These are phyloP conservation scores for Trichomycterus rosablanca DNA, from an alignment of 2,113 vertebrate genomes.

Conservation along the genomic window DNA sequence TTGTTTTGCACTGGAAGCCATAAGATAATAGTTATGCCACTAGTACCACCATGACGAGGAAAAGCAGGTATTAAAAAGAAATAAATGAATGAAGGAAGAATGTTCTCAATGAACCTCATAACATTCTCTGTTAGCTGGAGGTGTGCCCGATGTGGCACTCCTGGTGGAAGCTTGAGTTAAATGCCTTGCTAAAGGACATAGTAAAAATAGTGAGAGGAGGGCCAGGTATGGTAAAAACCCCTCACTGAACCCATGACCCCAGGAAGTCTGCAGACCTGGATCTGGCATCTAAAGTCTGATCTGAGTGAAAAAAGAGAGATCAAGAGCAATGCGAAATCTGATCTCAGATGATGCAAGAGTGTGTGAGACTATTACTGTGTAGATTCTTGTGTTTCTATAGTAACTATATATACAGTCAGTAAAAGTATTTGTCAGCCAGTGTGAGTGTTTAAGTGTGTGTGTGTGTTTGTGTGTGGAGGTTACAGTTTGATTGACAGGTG, in stretches of 20 bases:
- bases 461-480: constrained; percentile 48
- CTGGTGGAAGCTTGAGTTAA: background rate
- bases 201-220: background rate
- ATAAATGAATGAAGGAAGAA: too few species aligned
- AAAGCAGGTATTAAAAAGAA: too few species aligned
- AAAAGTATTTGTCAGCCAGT: background rate
- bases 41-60: too few species aligned
- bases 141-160: background rate
- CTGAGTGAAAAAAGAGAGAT: background rate
- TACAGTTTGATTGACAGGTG: constrained; percentile 70
- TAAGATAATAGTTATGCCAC: too few species aligned
- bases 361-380: background rate
- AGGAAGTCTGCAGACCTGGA: background rate
- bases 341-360: background rate
- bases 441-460: constrained; percentile 26
- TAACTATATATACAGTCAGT: background rate
- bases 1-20: too few species aligned
- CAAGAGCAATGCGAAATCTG: background rate
- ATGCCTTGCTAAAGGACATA: background rate
- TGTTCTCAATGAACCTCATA: too few species aligned
- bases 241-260: background rate
- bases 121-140: too few species aligned
- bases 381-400: background rate
- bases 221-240: background rate
- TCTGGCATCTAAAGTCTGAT: background rate